Conservation (phyloP, 2,797 vertebrate genomes). For the Lepilemur septentrionalis region DNA sequence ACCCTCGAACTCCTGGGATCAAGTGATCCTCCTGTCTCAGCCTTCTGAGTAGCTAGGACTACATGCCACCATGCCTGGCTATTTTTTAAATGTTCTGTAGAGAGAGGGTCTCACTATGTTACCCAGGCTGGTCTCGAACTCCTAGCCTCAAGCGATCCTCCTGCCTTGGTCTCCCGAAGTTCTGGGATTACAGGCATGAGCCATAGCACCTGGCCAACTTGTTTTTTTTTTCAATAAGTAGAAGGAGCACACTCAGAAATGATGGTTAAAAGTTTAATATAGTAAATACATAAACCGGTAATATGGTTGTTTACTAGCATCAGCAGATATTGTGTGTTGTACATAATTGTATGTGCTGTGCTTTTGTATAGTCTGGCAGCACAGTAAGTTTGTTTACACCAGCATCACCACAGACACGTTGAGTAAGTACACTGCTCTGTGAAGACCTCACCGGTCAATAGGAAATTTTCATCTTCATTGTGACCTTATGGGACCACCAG, state of each 20-base stretch:
- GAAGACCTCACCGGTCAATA: not conserved
- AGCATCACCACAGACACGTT: not conserved
- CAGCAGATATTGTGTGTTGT: not conserved
- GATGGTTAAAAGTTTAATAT: not conserved
- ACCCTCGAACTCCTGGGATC: not conserved
- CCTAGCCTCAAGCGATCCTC: not conserved
- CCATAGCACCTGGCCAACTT: not conserved
- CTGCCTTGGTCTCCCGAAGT: not conserved
- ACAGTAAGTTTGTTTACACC: not conserved
- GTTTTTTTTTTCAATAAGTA: not conserved
- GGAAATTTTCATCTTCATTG: not conserved
- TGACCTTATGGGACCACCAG: not conserved
- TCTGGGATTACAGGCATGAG: not conserved
- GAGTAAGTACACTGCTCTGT: not conserved
- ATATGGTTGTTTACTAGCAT: not conserved
- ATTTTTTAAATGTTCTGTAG: not conserved
- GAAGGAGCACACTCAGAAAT: not conserved
- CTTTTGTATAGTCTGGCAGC: not conserved
- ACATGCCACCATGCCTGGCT: not conserved
- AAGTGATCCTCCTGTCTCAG: not conserved
- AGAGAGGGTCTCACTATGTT: not conserved
- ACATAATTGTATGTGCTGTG: not conserved
- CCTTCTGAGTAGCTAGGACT: not conserved
- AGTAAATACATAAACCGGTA: not conserved
- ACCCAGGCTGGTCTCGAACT: not conserved